Conservation (phyloP, 2,797 vertebrate genomes). For the Notolepis coatsorum region DNA sequence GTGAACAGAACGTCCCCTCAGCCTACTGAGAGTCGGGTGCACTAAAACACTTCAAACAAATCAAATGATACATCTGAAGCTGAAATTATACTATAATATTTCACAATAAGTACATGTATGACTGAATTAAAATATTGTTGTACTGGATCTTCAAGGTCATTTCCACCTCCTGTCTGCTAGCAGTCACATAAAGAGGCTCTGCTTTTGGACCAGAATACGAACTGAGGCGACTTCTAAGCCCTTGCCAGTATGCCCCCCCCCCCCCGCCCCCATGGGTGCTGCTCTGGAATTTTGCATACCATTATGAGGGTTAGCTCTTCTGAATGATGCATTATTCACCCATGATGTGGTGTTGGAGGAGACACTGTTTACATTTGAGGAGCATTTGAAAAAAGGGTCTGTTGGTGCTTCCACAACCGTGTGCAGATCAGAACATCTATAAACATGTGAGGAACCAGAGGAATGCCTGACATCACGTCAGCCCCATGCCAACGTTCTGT, state of each 20-base stretch:
- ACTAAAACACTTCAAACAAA: too few species aligned
- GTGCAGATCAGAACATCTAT: neutral
- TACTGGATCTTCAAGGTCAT: neutral
- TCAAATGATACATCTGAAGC: too few species aligned
- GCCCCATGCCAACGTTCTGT: neutral
- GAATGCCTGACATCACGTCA: neutral
- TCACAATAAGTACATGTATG: too few species aligned
- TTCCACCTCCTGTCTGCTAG: constrained; percentile 1
- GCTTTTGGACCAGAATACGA: neutral
- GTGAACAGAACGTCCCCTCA: too few species aligned
- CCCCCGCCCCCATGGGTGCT: too few species aligned
- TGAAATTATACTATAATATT: too few species aligned
- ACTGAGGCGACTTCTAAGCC: neutral
- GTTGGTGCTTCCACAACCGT: neutral
- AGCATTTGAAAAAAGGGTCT: neutral
- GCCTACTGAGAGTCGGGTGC: too few species aligned
- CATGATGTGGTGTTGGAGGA: neutral
- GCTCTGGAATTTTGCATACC: neutral
- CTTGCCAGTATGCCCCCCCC: neutral
- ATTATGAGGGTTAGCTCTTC: neutral
- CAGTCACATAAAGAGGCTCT: neutral
- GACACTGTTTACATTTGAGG: neutral
- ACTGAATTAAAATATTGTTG: too few species aligned
- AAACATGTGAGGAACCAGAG: neutral
- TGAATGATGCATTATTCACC: neutral